phyloP scores from a whole-genome alignment of 2,888 invertebrate genomes.

The Drosophila multiciliata region DNA sequence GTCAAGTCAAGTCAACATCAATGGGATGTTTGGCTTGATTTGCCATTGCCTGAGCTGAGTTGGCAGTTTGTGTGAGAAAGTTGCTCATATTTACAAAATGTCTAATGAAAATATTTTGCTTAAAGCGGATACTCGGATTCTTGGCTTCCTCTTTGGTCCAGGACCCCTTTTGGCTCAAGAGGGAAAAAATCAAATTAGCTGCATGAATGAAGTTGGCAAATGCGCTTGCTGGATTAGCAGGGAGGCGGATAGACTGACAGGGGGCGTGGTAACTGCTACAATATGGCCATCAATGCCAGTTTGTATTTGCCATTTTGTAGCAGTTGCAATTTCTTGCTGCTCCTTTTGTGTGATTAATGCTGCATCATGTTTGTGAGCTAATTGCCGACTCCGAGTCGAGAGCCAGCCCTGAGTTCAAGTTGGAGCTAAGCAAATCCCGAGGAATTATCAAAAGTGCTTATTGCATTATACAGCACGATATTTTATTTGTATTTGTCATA shows the following conservation, averaged over 20 bases:
- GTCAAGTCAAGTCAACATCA: slow-evolving; percentile 50
- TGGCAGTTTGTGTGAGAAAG: slow-evolving; percentile 55
- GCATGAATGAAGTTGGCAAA: slow-evolving; percentile 73
- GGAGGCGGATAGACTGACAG: background rate
- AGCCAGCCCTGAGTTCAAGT: background rate
- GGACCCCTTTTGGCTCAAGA: slow-evolving; percentile 39
- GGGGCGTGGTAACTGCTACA: slow-evolving; percentile 45
- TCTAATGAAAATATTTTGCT: slow-evolving; percentile 78
- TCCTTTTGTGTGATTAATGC: slow-evolving; percentile 63
- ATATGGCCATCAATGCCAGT: slow-evolving; percentile 38
- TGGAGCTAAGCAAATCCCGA: background rate
- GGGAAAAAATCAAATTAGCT: slow-evolving; percentile 75
- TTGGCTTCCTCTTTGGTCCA: background rate
- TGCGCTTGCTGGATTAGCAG: slow-evolving; percentile 69
- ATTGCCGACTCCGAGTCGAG: slow-evolving; percentile 48
- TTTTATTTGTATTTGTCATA: slow-evolving; percentile 40
- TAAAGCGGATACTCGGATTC: slow-evolving; percentile 26
- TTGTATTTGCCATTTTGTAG: slow-evolving; percentile 20
- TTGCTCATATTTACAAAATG: slow-evolving; percentile 77
- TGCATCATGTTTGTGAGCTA: slow-evolving; percentile 68
- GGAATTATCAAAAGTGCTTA: slow-evolving; percentile 58
- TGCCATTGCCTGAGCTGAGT: slow-evolving; percentile 45
- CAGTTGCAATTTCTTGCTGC: slow-evolving; percentile 25
- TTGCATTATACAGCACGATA: slow-evolving; percentile 61
- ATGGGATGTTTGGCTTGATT: slow-evolving; percentile 51